Evolutionary conservation across 2,113 vertebrate species (phyloP).

Genomic region (Centropus bengalensis): DNA sequence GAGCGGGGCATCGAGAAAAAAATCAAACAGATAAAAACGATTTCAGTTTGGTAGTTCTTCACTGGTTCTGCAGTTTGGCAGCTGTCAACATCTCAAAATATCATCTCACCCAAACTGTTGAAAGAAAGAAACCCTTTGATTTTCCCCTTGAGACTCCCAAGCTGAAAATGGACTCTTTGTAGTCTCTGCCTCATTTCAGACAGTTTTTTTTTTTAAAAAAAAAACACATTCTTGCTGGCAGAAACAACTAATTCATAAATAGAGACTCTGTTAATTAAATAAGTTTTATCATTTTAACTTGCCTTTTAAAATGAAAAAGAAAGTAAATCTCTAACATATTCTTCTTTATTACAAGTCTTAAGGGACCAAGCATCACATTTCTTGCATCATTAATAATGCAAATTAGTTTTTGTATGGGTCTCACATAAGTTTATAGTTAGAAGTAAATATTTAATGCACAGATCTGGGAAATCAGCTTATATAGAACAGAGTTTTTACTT

Average conservation of each 20-base stretch:
- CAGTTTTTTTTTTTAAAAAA: neutral
- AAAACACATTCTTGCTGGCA: slow-evolving; percentile 60
- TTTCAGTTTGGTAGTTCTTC: slow-evolving; percentile 57
- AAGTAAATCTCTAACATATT: slow-evolving; percentile 56
- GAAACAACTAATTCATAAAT: slow-evolving; percentile 70
- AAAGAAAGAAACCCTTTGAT: slow-evolving; percentile 79
- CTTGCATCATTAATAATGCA: slow-evolving; percentile 75
- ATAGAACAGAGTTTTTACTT: slow-evolving; percentile 3
- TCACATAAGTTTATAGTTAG: slow-evolving; percentile 60
- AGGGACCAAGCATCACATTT: slow-evolving; percentile 56
- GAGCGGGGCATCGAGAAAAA: slow-evolving; percentile 34
- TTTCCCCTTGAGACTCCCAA: slow-evolving; percentile 70
- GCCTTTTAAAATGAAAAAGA: slow-evolving; percentile 64
- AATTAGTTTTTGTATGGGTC: slow-evolving; percentile 72
- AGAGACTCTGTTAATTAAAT: slow-evolving; percentile 74
- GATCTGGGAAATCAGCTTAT: slow-evolving; percentile 62
- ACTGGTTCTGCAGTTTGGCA: slow-evolving; percentile 74
- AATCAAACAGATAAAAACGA: slow-evolving; percentile 63
- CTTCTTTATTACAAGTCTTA: slow-evolving; percentile 55
- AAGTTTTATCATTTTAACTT: slow-evolving; percentile 71
- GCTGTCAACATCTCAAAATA: slow-evolving; percentile 81
- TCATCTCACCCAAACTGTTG: slow-evolving; percentile 77
- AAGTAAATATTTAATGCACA: slow-evolving; percentile 77
- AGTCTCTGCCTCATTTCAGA: slow-evolving; percentile 73
- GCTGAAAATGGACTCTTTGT: slow-evolving; percentile 79